A percentile compares a stretch with the other conserved stretches of the same genome.
Evolutionary conservation across 2,888 invertebrate species (phyloP).

Genomic region (Malacosoma neustria): DNA sequence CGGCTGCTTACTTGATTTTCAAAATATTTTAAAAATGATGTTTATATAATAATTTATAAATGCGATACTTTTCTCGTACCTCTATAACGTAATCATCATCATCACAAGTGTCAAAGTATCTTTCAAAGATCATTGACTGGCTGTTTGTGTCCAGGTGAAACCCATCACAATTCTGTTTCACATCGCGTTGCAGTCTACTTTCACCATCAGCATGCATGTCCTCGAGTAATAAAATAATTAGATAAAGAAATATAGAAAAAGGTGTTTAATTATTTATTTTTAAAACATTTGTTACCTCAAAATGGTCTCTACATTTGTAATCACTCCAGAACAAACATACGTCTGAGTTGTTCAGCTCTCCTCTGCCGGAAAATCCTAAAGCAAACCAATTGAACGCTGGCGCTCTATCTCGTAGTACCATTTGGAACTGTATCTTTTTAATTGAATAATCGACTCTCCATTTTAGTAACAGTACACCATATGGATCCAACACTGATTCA

Average conservation of each 20-base stretch:
- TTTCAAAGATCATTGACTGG: slow-evolving; percentile 82
- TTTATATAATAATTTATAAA: neutral
- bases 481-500: slow-evolving; percentile 55
- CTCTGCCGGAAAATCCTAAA: slow-evolving; percentile 90
- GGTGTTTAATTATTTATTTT: neutral
- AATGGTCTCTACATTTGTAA: slow-evolving; percentile 74
- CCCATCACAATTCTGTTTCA: slow-evolving; percentile 82
- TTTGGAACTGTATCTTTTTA: slow-evolving; percentile 57
- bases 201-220: slow-evolving; percentile 82
- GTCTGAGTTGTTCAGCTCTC: slow-evolving; percentile 83
- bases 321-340: slow-evolving; percentile 88
- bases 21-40: slow-evolving; percentile 1
- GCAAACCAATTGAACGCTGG: slow-evolving; percentile 83
- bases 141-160: slow-evolving; percentile 74
- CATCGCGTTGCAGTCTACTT: slow-evolving; percentile 80
- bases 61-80: too few species aligned
- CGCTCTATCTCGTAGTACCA: slow-evolving; percentile 60
- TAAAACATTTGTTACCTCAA: slow-evolving; percentile 44
- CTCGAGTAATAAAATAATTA: slow-evolving; percentile 46
- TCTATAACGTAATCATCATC: slow-evolving; percentile 88
- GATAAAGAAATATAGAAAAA: slow-evolving; percentile 1
- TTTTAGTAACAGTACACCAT: slow-evolving; percentile 48
- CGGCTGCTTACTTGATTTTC: too few species aligned
- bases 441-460: slow-evolving; percentile 52
- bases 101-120: slow-evolving; percentile 91